phyloP scores from a whole-genome alignment of 1,140 invertebrate species.

The Dysdera silvatica region DNA sequence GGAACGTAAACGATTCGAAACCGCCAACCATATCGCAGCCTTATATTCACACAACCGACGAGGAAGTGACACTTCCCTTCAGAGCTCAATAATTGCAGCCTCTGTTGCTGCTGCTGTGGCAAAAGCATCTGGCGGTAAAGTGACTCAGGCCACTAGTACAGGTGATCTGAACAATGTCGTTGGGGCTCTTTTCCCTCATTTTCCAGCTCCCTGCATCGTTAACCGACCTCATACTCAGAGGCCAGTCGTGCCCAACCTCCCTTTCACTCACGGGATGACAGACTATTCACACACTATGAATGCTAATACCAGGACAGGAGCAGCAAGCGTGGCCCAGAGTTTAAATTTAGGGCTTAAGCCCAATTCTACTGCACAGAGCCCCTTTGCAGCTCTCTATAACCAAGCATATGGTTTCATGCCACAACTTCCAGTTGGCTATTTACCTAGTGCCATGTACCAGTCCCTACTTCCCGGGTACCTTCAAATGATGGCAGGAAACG shows the following conservation, averaged over 20 bases:
- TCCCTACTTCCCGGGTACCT: too few relatives aligned
- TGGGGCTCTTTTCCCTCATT: background rate
- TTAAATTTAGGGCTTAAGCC: too few relatives aligned
- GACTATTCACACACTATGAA: constrained; percentile 17
- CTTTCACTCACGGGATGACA: constrained; percentile 31
- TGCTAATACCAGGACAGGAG: too few relatives aligned
- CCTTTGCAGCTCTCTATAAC: background rate
- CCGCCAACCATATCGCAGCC: background rate
- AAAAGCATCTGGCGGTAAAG: constrained; percentile 11
- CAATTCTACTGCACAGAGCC: too few relatives aligned
- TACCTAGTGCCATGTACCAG: too few relatives aligned
- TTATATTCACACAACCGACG: constrained; percentile 43
- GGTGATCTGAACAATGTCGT: constrained; percentile 22
- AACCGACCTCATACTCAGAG: background rate
- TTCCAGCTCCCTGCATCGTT: background rate
- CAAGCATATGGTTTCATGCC: background rate
- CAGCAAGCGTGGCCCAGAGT: too few relatives aligned
- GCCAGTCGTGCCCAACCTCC: constrained; percentile 1
- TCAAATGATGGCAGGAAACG: background rate
- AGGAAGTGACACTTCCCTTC: constrained; percentile 67
- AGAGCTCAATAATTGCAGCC: constrained; percentile 47
- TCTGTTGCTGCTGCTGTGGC: background rate
- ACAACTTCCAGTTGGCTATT: too few relatives aligned
- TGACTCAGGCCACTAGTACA: constrained; percentile 30
- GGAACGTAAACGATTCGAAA: constrained; percentile 50